Evolutionary conservation across 1,140 invertebrate genomes (phyloP), one percentile per base, ranked within the genome.

Genomic region (Sinella curviseta): DNA sequence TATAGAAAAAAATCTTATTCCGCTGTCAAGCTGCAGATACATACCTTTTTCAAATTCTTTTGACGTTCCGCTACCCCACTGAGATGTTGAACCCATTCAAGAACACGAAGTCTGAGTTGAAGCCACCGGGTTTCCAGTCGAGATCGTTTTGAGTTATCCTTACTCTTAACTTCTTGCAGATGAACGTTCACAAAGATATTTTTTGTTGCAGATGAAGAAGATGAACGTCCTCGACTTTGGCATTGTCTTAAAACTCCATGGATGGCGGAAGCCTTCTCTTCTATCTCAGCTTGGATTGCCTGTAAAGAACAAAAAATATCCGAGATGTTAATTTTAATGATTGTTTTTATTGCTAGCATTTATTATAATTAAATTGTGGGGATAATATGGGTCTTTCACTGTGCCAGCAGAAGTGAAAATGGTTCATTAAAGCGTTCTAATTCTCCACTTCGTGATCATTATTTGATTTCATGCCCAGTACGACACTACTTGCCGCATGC

Each of bases 81-180:
- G 8, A 84, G 77, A 78, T 81, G 79, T 73, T 84, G 78, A 80
- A 82, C 70, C 79, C 80, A 84, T 76, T 84, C 83, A 28, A 84
- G 33, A 28, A 84, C 77, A 28, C 81, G 73, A 12, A 84, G 78
- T 75, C 80, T 75, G 24, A 84, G 74, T 73, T 84, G 83, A 30
- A 70, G 77, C 82, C 82, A 83, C 1, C 82, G 78, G 79, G 54
- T 79, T 75, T 84, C 79, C 34, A 80, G 33, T 57, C 77, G 73
- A 24, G 74, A 75, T 39, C 79, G 31, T 39, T 81, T 78, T 67
- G 79, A 70, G 31, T 70, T 70, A 24, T 70, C 65, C 24, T 70
- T 70, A 30, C 65, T 70, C 8, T 26, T 65, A 20, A n/a, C n/a
- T 48, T 8, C 70, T 77, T 78, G 14, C 57, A 54, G 31, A 80